Conservation (phyloP, 2,888 invertebrate genomes). For the Thyatira batis region DNA sequence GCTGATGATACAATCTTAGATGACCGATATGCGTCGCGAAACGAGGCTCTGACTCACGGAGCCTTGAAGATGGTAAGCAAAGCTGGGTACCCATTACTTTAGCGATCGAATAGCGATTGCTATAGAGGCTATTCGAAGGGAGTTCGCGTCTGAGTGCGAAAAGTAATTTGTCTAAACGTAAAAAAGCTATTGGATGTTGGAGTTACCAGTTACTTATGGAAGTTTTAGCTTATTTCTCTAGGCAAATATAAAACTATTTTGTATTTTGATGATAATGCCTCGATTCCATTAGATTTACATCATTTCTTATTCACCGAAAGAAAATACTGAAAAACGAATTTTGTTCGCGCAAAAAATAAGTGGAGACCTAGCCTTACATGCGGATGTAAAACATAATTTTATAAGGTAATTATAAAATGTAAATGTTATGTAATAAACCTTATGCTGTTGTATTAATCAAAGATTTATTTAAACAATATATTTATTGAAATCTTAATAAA, state of each 20-base stretch:
- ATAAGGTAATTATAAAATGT: neutral
- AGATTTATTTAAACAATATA: too few relatives aligned
- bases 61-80: constrained; percentile 11
- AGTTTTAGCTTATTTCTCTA: too few relatives aligned
- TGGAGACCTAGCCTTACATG: neutral
- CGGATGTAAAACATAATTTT: neutral
- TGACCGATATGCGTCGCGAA: constrained; percentile 63
- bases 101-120: neutral
- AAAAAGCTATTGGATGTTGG: neutral
- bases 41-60: constrained; percentile 56
- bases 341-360: neutral
- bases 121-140: neutral
- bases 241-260: too few relatives aligned
- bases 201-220: too few relatives aligned
- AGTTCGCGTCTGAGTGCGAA: neutral
- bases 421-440: neutral
- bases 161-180: neutral
- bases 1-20: constrained; percentile 63
- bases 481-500: too few relatives aligned
- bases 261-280: too few relatives aligned
- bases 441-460: neutral
- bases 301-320: too few relatives aligned
- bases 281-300: too few relatives aligned
- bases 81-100: neutral
- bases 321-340: neutral